A percentile compares a stretch with the other conserved stretches of the same genome.
These are phyloP conservation scores for Neotoma lepida DNA, from an alignment of 2,113 vertebrate species.

Conservation along the genomic window DNA sequence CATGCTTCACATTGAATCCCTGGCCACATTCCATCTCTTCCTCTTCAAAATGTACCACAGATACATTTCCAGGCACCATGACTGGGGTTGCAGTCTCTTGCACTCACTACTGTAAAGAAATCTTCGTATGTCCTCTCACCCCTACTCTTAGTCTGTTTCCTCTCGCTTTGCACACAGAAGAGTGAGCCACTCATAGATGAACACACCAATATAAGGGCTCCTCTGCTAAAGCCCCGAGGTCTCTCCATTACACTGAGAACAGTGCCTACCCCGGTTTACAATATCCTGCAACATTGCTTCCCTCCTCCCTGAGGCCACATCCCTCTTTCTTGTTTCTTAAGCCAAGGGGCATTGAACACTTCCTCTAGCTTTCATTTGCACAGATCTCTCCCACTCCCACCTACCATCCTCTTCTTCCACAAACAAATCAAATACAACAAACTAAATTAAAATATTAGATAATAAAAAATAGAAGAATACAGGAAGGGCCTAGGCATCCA, in stretches of 20 bases:
- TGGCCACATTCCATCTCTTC: not conserved
- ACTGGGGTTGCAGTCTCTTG: not conserved
- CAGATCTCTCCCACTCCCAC: not conserved
- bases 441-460: not conserved
- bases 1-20: not conserved
- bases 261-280: not conserved
- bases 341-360: accelerated
- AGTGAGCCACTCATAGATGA: not conserved
- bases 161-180: not conserved
- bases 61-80: not conserved
- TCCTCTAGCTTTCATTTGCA: not conserved
- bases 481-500: not conserved
- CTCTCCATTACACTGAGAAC: not conserved
- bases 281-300: accelerated
- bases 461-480: not conserved
- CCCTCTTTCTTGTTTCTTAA: not conserved
- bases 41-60: not conserved
- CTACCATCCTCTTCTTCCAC: no score
- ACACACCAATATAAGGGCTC: not conserved
- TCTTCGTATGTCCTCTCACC: not conserved
- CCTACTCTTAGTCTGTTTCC: not conserved
- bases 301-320: not conserved
- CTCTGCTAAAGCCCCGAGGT: not conserved
- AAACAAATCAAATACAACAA: not conserved
- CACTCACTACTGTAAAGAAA: not conserved